Evolutionary conservation across 2,113 vertebrate genomes (phyloP), one percentile per base, ranked within the genome.

Genomic region (Gallinago media): DNA sequence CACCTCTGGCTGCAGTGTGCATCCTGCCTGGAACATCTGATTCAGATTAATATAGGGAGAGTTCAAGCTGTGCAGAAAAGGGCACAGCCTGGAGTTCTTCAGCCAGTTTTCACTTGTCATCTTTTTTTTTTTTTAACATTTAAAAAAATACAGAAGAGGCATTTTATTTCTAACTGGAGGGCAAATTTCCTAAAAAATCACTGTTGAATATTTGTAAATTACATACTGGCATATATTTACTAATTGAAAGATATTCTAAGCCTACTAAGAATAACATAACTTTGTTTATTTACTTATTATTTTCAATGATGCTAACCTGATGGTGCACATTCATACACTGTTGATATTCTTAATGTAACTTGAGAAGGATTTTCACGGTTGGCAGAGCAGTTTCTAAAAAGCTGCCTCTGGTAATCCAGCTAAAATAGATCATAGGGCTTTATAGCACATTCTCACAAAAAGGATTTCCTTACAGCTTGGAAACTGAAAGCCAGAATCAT

Each of bases 1-100:
- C 93, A 96, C 87, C 94, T 95, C 94, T 95, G 89, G 91, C 86
- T 91, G 71, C 68, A 88, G 31, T 1, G 1, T 71, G 82, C 79
- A 85, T 96, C 93, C 94, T 94, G 81, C 80, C 78, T 59, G 78
- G 61, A 95, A 97, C 94, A 97, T 94, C 96, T 97, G 97, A 89
- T 97, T 94, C 76, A 55, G 81, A 96, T 96, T 96, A 96, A 95
- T 87, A 72, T 8, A 73, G 76, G 32, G 67, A 90, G 67, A 92
- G 50, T 74, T 93, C 88, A 92, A 77, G 56, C 76, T 86, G 56
- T 72, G 78, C 29, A 59, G 36, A 42, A 73, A 71, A 94, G 55
- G 68, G 42, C 82, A 86, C 12, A 83, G 56, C 55, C 56, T 92
- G 72, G 27, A 92, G 65, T 80, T 82, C 75, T 92, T 92, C 79